phyloP scores from a whole-genome alignment of 2,888 invertebrate species.

The Epinotia demarniana region DNA sequence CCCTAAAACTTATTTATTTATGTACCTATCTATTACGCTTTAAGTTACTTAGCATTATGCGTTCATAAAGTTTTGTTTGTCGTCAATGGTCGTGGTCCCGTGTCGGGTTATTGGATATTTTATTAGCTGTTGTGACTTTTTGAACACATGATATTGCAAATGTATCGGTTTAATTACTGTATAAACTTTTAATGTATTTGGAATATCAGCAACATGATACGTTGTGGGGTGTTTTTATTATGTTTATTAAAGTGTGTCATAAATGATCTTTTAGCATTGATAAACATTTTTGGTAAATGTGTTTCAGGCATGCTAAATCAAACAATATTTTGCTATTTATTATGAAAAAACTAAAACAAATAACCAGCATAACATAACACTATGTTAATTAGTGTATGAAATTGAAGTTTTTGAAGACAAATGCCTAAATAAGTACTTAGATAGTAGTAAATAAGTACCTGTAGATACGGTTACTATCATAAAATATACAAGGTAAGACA shows the following conservation, averaged over 20 bases:
- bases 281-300: background rate
- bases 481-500: too few species aligned
- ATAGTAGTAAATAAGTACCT: too few species aligned
- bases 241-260: slow-evolving; percentile 6
- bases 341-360: background rate
- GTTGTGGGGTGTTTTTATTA: background rate
- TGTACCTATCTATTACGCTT: too few species aligned
- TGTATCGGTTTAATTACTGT: slow-evolving; percentile 19
- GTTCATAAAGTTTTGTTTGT: slow-evolving; percentile 1
- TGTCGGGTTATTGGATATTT: slow-evolving; percentile 19
- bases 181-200: slow-evolving; percentile 33
- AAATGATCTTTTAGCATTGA: background rate
- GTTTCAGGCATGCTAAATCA: background rate
- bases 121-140: slow-evolving; percentile 24
- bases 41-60: background rate
- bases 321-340: background rate
- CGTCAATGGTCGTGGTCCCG: background rate
- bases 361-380: too few species aligned
- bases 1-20: too few species aligned
- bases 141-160: slow-evolving; percentile 14
- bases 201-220: background rate
- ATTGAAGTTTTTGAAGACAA: too few species aligned
- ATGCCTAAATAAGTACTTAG: too few species aligned
- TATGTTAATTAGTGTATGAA: too few species aligned
- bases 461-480: too few species aligned